Percentiles rank a stretch among this genome's conserved stretches.
Conservation (phyloP, 1,140 invertebrate species). For the Drosophila ambigua region DNA sequence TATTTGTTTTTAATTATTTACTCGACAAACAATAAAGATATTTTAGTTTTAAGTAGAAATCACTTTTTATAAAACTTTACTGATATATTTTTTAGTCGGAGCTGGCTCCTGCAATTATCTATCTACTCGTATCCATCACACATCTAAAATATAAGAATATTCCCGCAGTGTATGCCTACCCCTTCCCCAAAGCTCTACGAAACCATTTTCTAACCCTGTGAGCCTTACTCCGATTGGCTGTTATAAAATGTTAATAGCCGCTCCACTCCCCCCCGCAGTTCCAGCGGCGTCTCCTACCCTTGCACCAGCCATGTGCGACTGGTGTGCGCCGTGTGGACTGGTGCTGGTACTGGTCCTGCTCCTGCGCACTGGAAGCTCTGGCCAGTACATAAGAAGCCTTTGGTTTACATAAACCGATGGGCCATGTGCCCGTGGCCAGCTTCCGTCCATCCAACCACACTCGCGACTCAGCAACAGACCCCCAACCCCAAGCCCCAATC, state of each 20-base stretch:
- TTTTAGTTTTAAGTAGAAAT: no score
- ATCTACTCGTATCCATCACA: no score
- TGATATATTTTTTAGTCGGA: no score
- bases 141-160: background rate
- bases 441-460: conserved; percentile 56
- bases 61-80: no score
- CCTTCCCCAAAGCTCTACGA: conserved; percentile 11
- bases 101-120: no score
- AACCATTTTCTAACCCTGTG: conserved; percentile 65
- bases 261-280: conserved; percentile 22
- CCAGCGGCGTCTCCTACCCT: background rate
- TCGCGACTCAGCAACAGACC: conserved; percentile 23
- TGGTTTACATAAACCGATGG: conserved; percentile 48
- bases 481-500: background rate
- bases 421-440: conserved; percentile 26
- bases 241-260: conserved; percentile 39
- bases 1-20: no score
- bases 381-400: conserved; percentile 48
- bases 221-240: conserved; percentile 64
- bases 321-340: no score
- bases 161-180: conserved; percentile 27
- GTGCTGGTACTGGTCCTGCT: conserved; percentile 41
- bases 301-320: background rate
- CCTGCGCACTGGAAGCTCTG: conserved; percentile 56
- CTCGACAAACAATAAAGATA: no score